These are phyloP conservation scores for Harmothoe impar DNA, from an alignment of 2,888 invertebrate species.

Conservation along the genomic window DNA sequence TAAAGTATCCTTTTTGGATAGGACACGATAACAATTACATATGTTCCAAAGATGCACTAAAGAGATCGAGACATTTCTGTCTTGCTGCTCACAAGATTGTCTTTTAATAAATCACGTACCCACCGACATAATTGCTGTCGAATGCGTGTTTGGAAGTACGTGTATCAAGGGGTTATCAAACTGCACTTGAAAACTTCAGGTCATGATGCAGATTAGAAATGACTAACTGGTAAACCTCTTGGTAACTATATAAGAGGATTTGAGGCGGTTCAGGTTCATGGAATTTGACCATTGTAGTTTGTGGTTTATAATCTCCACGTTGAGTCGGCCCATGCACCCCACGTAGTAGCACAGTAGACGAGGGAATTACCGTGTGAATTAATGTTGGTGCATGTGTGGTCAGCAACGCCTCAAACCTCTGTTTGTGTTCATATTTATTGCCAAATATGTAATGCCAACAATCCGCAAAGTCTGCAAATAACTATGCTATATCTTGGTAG, in stretches of 20 bases:
- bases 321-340: background rate
- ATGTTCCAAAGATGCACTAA: too few relatives aligned
- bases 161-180: too few relatives aligned
- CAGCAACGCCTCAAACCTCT: background rate
- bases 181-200: too few relatives aligned
- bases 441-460: conserved; percentile 19
- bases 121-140: too few relatives aligned
- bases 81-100: too few relatives aligned
- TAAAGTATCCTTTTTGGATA: too few relatives aligned
- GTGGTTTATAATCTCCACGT: background rate
- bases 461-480: background rate
- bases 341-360: background rate
- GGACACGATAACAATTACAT: too few relatives aligned
- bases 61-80: too few relatives aligned
- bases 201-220: too few relatives aligned
- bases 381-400: conserved; percentile 10
- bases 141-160: too few relatives aligned
- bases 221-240: too few relatives aligned
- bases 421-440: conserved; percentile 10
- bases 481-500: background rate
- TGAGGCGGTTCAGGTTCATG: background rate
- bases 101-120: too few relatives aligned
- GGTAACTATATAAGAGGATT: background rate
- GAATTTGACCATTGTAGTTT: background rate
- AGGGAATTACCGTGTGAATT: background rate